Evolutionary conservation across 2,888 invertebrate species (phyloP).

Genomic region (Harpalus rubripes): DNA sequence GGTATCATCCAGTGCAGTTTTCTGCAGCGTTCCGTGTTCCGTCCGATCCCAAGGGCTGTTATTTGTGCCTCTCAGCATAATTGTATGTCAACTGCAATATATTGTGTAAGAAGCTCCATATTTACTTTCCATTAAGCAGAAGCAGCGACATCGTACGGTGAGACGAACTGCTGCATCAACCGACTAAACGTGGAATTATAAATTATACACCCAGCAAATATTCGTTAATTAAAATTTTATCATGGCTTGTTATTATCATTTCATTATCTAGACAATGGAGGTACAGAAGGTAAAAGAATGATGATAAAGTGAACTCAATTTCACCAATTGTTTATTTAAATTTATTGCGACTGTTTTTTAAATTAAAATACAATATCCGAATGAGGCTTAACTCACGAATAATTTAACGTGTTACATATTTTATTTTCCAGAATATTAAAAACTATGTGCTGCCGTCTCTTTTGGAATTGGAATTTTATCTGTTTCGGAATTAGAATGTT

Average conservation of each 20-base stretch:
- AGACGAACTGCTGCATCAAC: neutral
- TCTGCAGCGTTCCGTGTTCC: neutral
- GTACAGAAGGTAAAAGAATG: slow-evolving; percentile 10
- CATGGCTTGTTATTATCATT: slow-evolving; percentile 17
- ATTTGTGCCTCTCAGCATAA: slow-evolving; percentile 55
- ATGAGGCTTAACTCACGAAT: too few relatives aligned
- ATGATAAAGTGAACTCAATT: slow-evolving; percentile 24
- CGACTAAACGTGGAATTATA: slow-evolving; percentile 30
- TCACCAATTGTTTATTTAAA: slow-evolving; percentile 21
- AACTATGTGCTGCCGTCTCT: too few relatives aligned
- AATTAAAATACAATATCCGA: neutral
- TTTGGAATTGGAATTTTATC: too few relatives aligned
- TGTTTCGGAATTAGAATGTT: too few relatives aligned
- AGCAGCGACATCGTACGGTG: neutral
- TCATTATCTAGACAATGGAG: slow-evolving; percentile 2
- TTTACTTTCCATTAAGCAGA: slow-evolving; percentile 61
- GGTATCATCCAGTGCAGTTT: slow-evolving; percentile 1
- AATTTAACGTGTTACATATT: too few relatives aligned
- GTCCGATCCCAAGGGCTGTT: slow-evolving; percentile 5
- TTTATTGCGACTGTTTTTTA: slow-evolving; percentile 14
- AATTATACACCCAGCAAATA: slow-evolving; percentile 16
- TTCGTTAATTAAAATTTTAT: slow-evolving; percentile 53
- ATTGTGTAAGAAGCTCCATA: slow-evolving; percentile 51
- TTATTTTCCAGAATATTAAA: too few relatives aligned
- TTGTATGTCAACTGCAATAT: slow-evolving; percentile 59